Evolutionary conservation across 1,140 invertebrate species (phyloP).

Genomic region (Melanaphis sacchari): DNA sequence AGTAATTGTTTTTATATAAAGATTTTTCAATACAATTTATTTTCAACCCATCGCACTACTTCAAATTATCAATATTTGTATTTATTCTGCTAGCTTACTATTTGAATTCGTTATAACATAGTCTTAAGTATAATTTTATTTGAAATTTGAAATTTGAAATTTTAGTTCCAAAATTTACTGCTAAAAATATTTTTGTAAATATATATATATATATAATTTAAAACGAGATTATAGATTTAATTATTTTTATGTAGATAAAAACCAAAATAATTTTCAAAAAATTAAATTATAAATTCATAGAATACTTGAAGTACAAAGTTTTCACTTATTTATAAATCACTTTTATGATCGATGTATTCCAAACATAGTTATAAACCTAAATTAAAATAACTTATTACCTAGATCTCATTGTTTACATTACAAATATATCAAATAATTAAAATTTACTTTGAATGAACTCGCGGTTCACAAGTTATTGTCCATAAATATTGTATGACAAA

Average conservation of each 20-base stretch:
- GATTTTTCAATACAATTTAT: neutral
- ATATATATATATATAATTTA: too few species aligned
- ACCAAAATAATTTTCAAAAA: neutral
- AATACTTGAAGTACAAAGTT: neutral
- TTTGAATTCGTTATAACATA: neutral
- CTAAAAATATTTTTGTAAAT: neutral
- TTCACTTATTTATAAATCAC: neutral
- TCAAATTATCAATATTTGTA: neutral
- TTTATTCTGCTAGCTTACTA: neutral
- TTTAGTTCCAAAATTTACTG: neutral
- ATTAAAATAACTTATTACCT: neutral
- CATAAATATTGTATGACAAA: conserved; percentile 9
- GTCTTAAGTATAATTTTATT: neutral
- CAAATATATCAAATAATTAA: neutral
- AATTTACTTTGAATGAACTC: neutral
- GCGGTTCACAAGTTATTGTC: neutral
- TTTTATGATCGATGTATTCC: neutral
- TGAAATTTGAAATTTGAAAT: neutral
- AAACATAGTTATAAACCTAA: neutral
- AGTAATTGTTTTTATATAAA: neutral
- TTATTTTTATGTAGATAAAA: too few species aligned
- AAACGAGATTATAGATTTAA: too few species aligned
- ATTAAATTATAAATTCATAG: neutral
- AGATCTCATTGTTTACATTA: neutral
- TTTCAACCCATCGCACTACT: neutral